Evolutionary conservation across 2,797 vertebrate species (phyloP), one percentile per base, ranked within the genome.

Genomic region (Sebastes iracundus): DNA sequence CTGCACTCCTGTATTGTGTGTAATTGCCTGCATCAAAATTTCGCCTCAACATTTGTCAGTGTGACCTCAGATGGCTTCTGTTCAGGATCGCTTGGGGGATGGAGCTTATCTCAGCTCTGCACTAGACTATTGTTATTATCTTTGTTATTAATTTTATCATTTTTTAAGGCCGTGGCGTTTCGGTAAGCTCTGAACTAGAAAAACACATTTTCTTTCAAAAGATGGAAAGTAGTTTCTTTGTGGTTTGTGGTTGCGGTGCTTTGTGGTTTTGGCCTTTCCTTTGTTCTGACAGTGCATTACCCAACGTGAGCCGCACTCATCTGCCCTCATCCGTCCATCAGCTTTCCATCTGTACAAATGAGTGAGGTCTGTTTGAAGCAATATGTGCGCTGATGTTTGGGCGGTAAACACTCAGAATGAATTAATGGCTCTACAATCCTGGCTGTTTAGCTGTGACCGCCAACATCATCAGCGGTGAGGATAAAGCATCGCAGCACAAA

Each of bases 371-470:
- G 60, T 87, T 55, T 22, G 63, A 82, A 68, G 68, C 65, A 67
- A 75, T 79, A 79, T 86, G 76, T 70, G 77, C 32, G 22, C 86
- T 56, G 73, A 75, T 85, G 81, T 80, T 81, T 68, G 72, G 72
- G 42, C 63, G 72, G 89, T 77, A 80, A 85, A 88, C 79, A 72
- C 67, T 88, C 53, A 69, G 75, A 66, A 87, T 86, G 38, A 87
- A 88, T 84, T 74, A 84, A 85, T 89, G 71, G 62, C 60, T 49
- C 25, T 35, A 70, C 72, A 74, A 52, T 78, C 59, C 74, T 28
- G 6, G 53, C 79, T 65, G 72, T 86, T 88, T 77, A 70, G 76
- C 72, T 87, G 68, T 83, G 86, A 87, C 77, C 52, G 14, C 70
- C 72, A 46, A 70, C 69, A 63, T 83, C 79, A 87, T 73, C 79